These are phyloP conservation scores for Leucoraja erinaceus DNA, from an alignment of 2,113 vertebrate species.

Conservation along the genomic window DNA sequence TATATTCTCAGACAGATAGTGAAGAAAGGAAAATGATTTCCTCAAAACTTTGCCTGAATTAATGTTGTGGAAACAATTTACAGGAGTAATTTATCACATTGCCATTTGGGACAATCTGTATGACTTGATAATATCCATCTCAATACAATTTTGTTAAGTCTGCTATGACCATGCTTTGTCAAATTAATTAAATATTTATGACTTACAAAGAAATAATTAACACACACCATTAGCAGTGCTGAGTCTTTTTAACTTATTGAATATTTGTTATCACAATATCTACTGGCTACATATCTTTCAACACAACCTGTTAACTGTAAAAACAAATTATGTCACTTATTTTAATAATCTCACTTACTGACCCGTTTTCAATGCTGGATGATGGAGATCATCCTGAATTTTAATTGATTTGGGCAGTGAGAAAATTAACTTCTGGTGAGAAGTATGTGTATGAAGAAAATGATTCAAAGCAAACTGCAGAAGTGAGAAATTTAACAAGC, in stretches of 20 bases:
- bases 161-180: neutral
- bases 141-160: neutral
- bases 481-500: neutral
- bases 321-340: neutral
- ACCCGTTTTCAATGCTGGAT: neutral
- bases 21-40: neutral
- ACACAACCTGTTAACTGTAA: neutral
- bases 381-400: neutral
- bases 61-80: neutral
- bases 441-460: neutral
- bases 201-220: slow-evolving; percentile 1
- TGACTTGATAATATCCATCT: slow-evolving; percentile 10
- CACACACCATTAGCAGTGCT: neutral
- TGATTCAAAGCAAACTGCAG: neutral
- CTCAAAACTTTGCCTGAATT: neutral
- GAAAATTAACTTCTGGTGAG: neutral
- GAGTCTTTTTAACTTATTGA: slow-evolving; percentile 13
- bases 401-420: neutral
- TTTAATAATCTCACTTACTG: neutral
- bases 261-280: neutral
- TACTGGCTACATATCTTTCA: neutral
- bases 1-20: neutral
- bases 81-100: neutral
- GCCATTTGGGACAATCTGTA: neutral
- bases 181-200: neutral